Evolutionary conservation across 1,140 invertebrate species (phyloP).

Genomic region (Hirudo medicinalis): DNA sequence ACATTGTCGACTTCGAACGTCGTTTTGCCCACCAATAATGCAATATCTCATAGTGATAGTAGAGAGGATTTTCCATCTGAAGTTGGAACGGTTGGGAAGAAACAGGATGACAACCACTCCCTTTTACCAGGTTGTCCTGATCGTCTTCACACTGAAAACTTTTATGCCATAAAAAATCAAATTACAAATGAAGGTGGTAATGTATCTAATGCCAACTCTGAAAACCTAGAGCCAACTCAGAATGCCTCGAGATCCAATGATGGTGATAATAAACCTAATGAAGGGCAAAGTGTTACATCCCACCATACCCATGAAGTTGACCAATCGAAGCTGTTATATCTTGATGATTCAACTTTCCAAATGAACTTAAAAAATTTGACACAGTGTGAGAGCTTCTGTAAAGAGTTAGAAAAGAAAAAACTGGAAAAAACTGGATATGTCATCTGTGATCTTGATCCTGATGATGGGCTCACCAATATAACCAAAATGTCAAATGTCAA

Average conservation of each 20-base stretch:
- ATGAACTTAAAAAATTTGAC: conserved; percentile 5
- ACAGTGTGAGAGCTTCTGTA: background rate
- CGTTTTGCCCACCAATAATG: background rate
- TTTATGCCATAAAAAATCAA: background rate
- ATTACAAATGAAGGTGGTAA: background rate
- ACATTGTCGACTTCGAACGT: background rate
- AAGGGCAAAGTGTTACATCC: background rate
- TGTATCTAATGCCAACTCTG: background rate
- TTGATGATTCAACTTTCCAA: conserved; percentile 5
- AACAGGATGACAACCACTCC: background rate
- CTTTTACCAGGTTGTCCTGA: background rate
- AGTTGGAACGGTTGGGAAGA: background rate
- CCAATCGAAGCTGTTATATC: background rate
- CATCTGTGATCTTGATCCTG: conserved; percentile 2
- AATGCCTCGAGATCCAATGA: background rate
- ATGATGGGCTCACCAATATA: background rate
- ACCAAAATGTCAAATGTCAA: background rate
- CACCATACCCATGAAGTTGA: background rate
- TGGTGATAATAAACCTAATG: background rate
- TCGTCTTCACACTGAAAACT: background rate
- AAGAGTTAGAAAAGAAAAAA: conserved; percentile 3
- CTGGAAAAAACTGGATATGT: background rate
- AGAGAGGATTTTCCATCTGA: background rate
- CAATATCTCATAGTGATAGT: background rate
- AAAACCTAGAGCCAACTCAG: background rate